Conservation (phyloP, 2,113 vertebrate species). For the Maccullochella peelii region DNA sequence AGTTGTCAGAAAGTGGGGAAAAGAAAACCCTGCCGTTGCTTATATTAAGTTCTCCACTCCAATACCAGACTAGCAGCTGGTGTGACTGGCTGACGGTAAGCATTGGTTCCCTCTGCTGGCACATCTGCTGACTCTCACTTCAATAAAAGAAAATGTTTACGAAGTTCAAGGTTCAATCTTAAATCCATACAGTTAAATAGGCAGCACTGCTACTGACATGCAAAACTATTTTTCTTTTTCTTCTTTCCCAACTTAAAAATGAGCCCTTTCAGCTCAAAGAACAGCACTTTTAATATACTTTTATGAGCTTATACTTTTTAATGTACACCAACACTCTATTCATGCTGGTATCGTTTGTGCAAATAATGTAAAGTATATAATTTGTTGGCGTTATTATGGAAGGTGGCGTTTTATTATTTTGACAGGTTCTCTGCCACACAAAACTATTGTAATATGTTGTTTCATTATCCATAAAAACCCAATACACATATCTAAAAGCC, state of each 20-base stretch:
- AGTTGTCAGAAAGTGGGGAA: neutral
- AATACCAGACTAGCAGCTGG: neutral
- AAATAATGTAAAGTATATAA: neutral
- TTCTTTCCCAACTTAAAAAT: neutral
- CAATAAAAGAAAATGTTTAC: neutral
- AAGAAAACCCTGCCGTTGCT: neutral
- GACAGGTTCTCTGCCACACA: neutral
- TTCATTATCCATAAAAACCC: slow-evolving; percentile 22
- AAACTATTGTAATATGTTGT: neutral
- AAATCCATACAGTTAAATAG: neutral
- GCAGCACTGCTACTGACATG: neutral
- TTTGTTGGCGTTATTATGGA: neutral
- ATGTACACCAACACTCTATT: neutral
- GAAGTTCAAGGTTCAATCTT: neutral
- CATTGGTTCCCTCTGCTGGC: slow-evolving; percentile 76
- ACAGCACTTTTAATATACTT: neutral
- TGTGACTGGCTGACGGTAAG: slow-evolving; percentile 1
- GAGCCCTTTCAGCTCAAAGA: neutral
- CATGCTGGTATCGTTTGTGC: neutral
- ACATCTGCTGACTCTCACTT: neutral
- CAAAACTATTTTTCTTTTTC: neutral
- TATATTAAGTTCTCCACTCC: neutral
- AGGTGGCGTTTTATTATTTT: neutral
- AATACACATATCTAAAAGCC: neutral
- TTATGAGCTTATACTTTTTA: neutral